phyloP scores from a whole-genome alignment of 2,797 vertebrate species.

The Chelon auratus region DNA sequence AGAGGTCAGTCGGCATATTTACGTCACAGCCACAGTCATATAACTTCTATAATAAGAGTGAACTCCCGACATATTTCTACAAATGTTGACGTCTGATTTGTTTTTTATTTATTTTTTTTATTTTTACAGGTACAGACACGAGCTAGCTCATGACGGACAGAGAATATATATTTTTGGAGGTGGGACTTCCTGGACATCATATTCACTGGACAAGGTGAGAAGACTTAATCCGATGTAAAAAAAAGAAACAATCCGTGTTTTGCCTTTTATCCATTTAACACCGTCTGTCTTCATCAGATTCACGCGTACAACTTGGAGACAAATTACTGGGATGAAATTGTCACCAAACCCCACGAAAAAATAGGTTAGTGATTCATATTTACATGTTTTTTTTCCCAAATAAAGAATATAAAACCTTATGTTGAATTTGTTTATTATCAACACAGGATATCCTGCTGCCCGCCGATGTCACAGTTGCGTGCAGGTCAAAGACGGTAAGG shows the following conservation, averaged over 20 bases:
- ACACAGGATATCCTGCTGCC: constrained; percentile 93
- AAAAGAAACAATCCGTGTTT: no score
- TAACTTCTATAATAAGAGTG: not conserved
- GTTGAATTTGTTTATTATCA: not conserved
- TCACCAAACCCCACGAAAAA: constrained; percentile 93
- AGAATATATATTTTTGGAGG: constrained; percentile 97
- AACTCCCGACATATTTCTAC: not conserved
- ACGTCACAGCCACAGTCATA: not conserved
- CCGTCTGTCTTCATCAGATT: constrained; percentile 83
- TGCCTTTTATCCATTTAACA: not conserved
- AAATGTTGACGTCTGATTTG: not conserved
- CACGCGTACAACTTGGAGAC: constrained; percentile 97
- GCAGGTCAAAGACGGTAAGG: constrained; percentile 94
- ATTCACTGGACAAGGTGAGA: constrained; percentile 93
- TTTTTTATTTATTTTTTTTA: not conserved
- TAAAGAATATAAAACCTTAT: not conserved
- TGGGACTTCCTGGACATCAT: constrained; percentile 97
- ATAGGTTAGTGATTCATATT: constrained; percentile 83
- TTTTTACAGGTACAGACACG: constrained; percentile 92
- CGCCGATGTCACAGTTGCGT: constrained; percentile 97
- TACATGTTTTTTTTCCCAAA: not conserved
- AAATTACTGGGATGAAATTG: constrained; percentile 97
- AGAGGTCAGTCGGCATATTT: constrained; percentile 86
- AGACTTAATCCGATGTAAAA: not conserved
- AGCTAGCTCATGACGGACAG: constrained; percentile 94